Conservation (phyloP, 2,888 invertebrate species). For the Megaustenia siamemsis region DNA sequence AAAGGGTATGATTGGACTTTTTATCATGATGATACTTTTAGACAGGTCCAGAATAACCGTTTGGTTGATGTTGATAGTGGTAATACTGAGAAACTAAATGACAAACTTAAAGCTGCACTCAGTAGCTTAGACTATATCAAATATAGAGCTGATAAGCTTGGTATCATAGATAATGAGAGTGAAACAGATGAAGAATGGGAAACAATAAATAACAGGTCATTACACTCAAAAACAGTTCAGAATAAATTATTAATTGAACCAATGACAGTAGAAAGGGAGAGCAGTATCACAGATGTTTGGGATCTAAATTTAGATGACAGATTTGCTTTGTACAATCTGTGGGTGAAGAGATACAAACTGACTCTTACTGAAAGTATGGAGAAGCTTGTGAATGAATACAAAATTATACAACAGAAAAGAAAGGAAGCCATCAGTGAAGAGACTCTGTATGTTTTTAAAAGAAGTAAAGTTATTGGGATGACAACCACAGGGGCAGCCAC, state of each 20-base stretch:
- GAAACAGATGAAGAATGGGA: background rate
- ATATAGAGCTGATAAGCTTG: conserved; percentile 16
- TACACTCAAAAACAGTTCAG: conserved; percentile 2
- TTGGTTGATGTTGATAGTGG: conserved; percentile 45
- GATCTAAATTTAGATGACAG: conserved; percentile 30
- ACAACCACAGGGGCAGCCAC: no score
- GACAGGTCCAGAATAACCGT: conserved; percentile 34
- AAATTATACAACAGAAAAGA: conserved; percentile 55
- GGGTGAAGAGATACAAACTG: conserved; percentile 69
- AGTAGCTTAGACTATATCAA: background rate
- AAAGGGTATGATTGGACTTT: background rate
- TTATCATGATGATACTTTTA: background rate
- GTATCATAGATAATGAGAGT: background rate
- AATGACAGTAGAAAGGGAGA: conserved; percentile 65
- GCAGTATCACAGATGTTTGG: conserved; percentile 65
- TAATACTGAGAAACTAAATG: conserved; percentile 17
- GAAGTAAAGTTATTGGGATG: conserved; percentile 69
- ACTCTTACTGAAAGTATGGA: conserved; percentile 57
- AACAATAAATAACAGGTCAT: conserved; percentile 12
- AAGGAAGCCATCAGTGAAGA: conserved; percentile 64
- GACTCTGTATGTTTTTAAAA: conserved; percentile 66
- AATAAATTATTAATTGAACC: conserved; percentile 18
- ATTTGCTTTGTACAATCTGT: conserved; percentile 63
- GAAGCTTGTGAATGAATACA: conserved; percentile 59
- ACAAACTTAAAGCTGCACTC: background rate